Evolutionary conservation across 2,888 invertebrate species (phyloP).

Genomic region (Steromphala cineraria): DNA sequence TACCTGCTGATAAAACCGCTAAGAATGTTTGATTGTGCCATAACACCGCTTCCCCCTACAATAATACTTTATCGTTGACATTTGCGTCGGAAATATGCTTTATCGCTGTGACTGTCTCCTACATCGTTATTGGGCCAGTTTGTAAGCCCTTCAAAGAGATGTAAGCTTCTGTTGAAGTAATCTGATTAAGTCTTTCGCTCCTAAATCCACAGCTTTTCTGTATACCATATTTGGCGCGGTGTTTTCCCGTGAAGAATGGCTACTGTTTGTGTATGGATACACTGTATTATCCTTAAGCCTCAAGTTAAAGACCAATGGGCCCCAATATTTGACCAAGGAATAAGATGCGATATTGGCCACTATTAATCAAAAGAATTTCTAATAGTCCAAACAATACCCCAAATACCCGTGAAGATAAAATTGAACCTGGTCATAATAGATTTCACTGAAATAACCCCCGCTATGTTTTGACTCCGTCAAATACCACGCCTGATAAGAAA

Average conservation of each 20-base stretch:
- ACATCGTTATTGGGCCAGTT: no score
- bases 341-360: not conserved
- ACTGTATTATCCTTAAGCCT: not conserved
- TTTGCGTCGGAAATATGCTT: no score
- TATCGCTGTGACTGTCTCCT: no score
- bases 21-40: no score
- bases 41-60: no score
- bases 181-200: not conserved
- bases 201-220: not conserved
- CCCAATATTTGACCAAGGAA: not conserved
- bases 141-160: no score
- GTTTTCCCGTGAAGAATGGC: not conserved
- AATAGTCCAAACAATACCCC: conserved; percentile 3
- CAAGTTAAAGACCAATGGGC: not conserved
- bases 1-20: no score
- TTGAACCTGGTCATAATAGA: not conserved
- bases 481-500: not conserved
- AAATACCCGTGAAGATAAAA: not conserved
- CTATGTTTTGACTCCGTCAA: not conserved
- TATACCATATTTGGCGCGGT: not conserved
- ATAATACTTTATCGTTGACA: no score
- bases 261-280: not conserved
- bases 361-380: not conserved
- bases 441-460: not conserved
- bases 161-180: not conserved